Conservation (phyloP, 2,113 vertebrate genomes). For the Piliocolobus tephrosceles region DNA sequence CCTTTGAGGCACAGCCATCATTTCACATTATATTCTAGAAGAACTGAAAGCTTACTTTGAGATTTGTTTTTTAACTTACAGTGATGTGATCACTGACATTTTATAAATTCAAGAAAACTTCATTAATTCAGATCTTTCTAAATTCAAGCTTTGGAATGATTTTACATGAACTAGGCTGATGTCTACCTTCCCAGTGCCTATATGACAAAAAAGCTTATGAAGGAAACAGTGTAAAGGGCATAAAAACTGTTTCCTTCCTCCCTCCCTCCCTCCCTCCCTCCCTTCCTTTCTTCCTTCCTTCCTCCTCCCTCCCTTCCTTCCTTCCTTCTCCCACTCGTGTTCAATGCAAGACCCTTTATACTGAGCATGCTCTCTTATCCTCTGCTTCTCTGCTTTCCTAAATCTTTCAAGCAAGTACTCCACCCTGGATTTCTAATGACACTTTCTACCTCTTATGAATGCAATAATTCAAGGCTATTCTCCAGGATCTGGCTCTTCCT, state of each 20-base stretch:
- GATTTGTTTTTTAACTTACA: not conserved
- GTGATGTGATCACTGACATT: not conserved
- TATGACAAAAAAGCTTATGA: not conserved
- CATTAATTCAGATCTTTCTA: not conserved
- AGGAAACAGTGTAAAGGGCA: not conserved
- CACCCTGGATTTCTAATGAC: not conserved
- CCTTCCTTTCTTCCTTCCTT: rapidly evolving
- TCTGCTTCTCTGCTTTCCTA: not conserved
- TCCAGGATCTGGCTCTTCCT: too few species aligned
- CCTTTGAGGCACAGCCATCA: not conserved
- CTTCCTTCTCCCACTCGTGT: not conserved
- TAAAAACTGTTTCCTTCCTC: not conserved
- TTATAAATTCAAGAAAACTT: not conserved
- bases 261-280: rapidly evolving
- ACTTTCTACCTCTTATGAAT: not conserved
- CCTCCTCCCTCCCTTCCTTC: too few species aligned
- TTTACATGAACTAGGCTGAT: not conserved
- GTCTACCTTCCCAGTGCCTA: not conserved
- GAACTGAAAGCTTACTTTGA: not conserved
- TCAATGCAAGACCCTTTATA: not conserved
- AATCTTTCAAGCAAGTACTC: not conserved
- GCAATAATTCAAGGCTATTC: not conserved
- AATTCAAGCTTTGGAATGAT: not conserved
- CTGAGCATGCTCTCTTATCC: not conserved
- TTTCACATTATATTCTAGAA: not conserved